Percentiles rank a stretch among this genome's conserved stretches.
These are phyloP conservation scores for Drosophila azteca DNA, from an alignment of 1,140 invertebrate genomes.

Conservation along the genomic window DNA sequence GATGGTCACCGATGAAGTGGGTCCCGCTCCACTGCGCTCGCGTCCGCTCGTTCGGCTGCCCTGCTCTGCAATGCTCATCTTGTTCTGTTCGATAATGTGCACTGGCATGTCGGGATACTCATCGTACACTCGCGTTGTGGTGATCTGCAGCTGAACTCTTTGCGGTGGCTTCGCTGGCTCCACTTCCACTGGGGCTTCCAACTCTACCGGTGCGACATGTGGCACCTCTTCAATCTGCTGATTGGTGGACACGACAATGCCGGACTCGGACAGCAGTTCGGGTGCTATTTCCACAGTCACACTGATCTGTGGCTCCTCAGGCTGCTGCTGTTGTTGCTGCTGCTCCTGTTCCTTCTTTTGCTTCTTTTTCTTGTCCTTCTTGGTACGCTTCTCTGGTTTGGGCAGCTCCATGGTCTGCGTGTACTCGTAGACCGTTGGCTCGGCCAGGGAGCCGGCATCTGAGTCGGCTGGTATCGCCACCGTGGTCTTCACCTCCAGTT, in stretches of 20 bases:
- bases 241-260: slow-evolving; percentile 66
- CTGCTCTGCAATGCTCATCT: slow-evolving; percentile 73
- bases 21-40: slow-evolving; percentile 38
- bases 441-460: slow-evolving; percentile 59
- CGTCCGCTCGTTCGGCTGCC: slow-evolving; percentile 35
- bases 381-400: slow-evolving; percentile 54
- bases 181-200: slow-evolving; percentile 11
- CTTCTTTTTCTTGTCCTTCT: slow-evolving; percentile 50
- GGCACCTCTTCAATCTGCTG: slow-evolving; percentile 63
- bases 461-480: slow-evolving; percentile 85
- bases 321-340: neutral
- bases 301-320: slow-evolving; percentile 66
- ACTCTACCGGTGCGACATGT: slow-evolving; percentile 32
- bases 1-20: slow-evolving; percentile 84
- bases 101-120: slow-evolving; percentile 72
- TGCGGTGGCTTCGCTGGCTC: slow-evolving; percentile 38
- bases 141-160: slow-evolving; percentile 74
- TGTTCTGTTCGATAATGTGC: slow-evolving; percentile 74
- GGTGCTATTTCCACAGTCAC: slow-evolving; percentile 74
- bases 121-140: slow-evolving; percentile 76
- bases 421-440: slow-evolving; percentile 74
- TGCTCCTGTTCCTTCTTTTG: slow-evolving; percentile 16
- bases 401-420: slow-evolving; percentile 77
- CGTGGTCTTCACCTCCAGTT: slow-evolving; percentile 87
- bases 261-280: slow-evolving; percentile 54